Percentiles rank a stretch among this genome's conserved stretches.
phyloP scores from a whole-genome alignment of 2,113 vertebrate species.

The zebrafish (Danio rerio) region DNA sequence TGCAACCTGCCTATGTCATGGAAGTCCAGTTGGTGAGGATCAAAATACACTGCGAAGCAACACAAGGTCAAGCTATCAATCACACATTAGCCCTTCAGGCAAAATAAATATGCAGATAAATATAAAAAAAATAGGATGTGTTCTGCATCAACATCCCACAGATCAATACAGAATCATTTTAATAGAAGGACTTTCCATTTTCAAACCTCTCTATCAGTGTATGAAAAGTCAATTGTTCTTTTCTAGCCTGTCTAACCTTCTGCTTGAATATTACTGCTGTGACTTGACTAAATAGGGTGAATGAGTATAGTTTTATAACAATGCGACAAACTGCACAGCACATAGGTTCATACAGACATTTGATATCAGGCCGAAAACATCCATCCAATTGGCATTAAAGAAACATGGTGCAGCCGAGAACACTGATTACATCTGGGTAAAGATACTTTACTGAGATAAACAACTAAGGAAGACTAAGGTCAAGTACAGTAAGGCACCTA shows the following conservation, averaged over 20 bases:
- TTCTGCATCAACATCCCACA: neutral
- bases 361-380: slow-evolving; percentile 55
- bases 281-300: neutral
- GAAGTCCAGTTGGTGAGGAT: slow-evolving; percentile 51
- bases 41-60: slow-evolving; percentile 51
- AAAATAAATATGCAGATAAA: neutral
- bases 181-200: slow-evolving; percentile 4
- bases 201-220: neutral
- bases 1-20: slow-evolving; percentile 54
- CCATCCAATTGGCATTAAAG: slow-evolving; percentile 58
- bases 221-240: neutral
- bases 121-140: neutral
- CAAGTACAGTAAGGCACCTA: neutral
- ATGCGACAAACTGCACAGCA: slow-evolving; percentile 23
- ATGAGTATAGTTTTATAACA: slow-evolving; percentile 34
- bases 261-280: slow-evolving; percentile 2
- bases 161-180: slow-evolving; percentile 8
- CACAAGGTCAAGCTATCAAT: slow-evolving; percentile 53
- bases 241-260: neutral
- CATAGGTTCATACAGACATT: slow-evolving; percentile 46
- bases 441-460: slow-evolving; percentile 39
- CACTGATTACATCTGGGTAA: slow-evolving; percentile 54
- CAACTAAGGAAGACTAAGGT: slow-evolving; percentile 18
- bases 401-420: slow-evolving; percentile 56
- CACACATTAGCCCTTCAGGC: neutral